Percentiles rank a stretch among this genome's conserved stretches.
Conservation (phyloP, 2,113 vertebrate genomes). For the Myocastor coypus region DNA sequence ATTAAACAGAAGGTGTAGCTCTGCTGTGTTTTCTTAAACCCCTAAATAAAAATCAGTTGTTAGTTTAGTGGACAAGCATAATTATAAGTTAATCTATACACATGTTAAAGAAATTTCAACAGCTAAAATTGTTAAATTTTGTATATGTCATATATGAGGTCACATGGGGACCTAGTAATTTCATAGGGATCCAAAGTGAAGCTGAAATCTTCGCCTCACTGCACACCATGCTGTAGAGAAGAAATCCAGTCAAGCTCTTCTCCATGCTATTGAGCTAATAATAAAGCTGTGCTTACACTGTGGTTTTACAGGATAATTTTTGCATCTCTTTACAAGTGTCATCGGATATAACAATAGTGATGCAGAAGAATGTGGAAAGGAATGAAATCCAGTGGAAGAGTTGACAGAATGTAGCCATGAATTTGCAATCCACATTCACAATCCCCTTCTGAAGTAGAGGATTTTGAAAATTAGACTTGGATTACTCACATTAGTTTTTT, state of each 20-base stretch:
- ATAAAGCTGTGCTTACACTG: not conserved
- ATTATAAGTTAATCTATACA: not conserved
- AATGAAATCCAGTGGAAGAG: not conserved
- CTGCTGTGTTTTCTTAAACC: not conserved
- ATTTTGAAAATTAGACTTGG: constrained; percentile 1
- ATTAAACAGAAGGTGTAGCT: not conserved
- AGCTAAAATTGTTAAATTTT: not conserved
- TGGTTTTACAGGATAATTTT: not conserved
- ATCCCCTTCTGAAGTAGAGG: not conserved
- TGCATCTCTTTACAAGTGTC: constrained; percentile 11
- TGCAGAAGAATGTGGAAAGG: not conserved
- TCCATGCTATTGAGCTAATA: not conserved
- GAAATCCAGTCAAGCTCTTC: not conserved
- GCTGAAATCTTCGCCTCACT: not conserved
- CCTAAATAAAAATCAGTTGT: not conserved
- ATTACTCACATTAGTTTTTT: not conserved
- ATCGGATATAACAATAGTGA: not conserved
- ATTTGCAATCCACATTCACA: not conserved
- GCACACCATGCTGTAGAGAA: not conserved
- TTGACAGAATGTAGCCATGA: not conserved
- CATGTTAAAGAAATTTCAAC: not conserved
- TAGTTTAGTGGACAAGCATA: not conserved
- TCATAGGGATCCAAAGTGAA: not conserved
- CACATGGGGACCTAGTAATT: not conserved
- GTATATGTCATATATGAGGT: not conserved